A percentile compares a stretch with the other conserved stretches of the same genome.
Conservation (phyloP, 2,888 invertebrate species). For the Alcis repandata region DNA sequence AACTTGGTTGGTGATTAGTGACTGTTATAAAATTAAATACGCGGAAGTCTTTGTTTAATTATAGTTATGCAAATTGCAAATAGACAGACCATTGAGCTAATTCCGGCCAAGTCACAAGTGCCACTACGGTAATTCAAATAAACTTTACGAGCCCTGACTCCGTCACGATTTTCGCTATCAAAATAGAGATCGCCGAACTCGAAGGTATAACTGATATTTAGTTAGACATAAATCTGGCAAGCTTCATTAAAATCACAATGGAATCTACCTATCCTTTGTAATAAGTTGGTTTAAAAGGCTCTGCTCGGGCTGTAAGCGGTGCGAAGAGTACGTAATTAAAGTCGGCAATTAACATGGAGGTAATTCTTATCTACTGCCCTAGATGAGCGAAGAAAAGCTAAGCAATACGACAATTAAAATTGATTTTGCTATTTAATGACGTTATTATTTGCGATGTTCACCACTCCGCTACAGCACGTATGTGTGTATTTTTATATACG, state of each 20-base stretch:
- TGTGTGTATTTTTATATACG: too few relatives aligned
- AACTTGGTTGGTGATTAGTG: too few relatives aligned
- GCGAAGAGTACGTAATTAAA: constrained; percentile 55
- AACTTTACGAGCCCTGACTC: neutral
- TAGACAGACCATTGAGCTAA: too few relatives aligned
- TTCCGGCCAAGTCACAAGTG: too few relatives aligned
- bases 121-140: neutral
- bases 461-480: too few relatives aligned
- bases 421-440: too few relatives aligned
- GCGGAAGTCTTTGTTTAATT: too few relatives aligned
- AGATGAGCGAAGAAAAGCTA: neutral
- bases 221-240: constrained; percentile 32
- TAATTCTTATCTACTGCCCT: constrained; percentile 46
- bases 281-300: constrained; percentile 45
- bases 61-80: too few relatives aligned
- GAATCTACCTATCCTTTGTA: constrained; percentile 46
- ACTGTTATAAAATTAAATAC: too few relatives aligned
- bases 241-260: constrained; percentile 28
- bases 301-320: constrained; percentile 45
- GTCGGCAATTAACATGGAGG: constrained; percentile 58
- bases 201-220: constrained; percentile 22
- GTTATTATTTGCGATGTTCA: too few relatives aligned
- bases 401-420: too few relatives aligned
- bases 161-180: neutral
- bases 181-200: constrained; percentile 4